Percentiles rank a stretch among this genome's conserved stretches.
phyloP scores from a whole-genome alignment of 2,113 vertebrate genomes.

The Ailuropoda melanoleuca region DNA sequence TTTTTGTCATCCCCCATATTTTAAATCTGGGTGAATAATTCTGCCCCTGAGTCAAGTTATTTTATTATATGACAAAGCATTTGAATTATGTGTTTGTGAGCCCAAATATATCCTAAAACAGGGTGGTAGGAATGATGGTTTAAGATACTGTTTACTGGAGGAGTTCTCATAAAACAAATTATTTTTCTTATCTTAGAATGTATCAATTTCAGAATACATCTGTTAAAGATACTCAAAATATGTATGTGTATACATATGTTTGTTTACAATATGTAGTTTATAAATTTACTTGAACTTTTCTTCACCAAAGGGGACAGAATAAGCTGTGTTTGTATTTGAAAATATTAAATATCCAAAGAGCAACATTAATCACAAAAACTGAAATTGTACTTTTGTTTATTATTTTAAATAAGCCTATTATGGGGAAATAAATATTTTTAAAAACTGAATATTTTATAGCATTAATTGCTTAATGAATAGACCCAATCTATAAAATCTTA shows the following conservation, averaged over 20 bases:
- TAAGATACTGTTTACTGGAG: background rate
- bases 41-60: background rate
- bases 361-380: background rate
- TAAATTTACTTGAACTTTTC: background rate
- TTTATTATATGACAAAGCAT: slow-evolving; percentile 32
- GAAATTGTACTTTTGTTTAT: background rate
- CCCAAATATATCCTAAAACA: background rate
- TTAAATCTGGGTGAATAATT: background rate
- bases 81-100: slow-evolving; percentile 37
- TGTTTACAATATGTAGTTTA: background rate
- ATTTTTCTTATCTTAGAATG: slow-evolving; percentile 8
- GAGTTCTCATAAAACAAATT: background rate
- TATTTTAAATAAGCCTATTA: background rate
- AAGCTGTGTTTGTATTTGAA: background rate
- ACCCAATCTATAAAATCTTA: background rate
- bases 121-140: background rate
- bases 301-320: background rate
- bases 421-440: background rate
- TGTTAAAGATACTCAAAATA: background rate
- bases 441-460: background rate
- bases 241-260: background rate
- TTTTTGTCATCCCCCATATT: background rate
- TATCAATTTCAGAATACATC: background rate
- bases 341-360: slow-evolving; percentile 5
- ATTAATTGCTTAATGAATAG: slow-evolving; percentile 11